Conservation (phyloP, 2,888 invertebrate species). For the Deilephila porcellus region DNA sequence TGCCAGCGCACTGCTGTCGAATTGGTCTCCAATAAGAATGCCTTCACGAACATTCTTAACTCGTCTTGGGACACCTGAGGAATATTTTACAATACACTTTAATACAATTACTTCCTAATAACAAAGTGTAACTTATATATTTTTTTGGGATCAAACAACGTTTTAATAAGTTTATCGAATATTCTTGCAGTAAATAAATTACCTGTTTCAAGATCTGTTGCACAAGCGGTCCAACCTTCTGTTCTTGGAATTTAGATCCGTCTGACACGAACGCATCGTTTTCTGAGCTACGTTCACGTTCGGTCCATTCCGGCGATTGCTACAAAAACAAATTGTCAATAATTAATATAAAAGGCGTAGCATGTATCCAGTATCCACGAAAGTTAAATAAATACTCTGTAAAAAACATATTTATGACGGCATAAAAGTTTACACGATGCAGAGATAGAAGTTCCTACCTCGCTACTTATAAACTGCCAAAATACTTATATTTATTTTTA, state of each 20-base stretch:
- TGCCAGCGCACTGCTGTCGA: slow-evolving; percentile 97
- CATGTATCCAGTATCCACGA: too few species aligned
- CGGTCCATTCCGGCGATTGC: slow-evolving; percentile 67
- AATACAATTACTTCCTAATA: too few species aligned
- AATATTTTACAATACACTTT: slow-evolving; percentile 24
- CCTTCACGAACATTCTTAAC: slow-evolving; percentile 91
- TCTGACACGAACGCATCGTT: slow-evolving; percentile 76
- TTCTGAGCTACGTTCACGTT: slow-evolving; percentile 78
- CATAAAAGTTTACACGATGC: too few species aligned
- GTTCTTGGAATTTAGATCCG: slow-evolving; percentile 80
- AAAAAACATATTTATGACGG: too few species aligned
- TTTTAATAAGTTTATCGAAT: neutral
- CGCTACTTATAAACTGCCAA: too few species aligned
- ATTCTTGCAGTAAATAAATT: neutral
- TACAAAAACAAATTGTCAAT: slow-evolving; percentile 35
- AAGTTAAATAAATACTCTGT: too few species aligned
- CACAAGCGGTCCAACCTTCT: slow-evolving; percentile 73
- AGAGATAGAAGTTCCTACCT: too few species aligned
- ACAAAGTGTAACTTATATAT: too few species aligned
- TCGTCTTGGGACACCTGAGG: slow-evolving; percentile 85
- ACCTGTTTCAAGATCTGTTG: slow-evolving; percentile 80
- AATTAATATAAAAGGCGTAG: neutral
- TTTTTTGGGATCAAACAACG: too few species aligned
- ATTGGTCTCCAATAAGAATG: slow-evolving; percentile 97
- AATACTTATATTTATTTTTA: too few species aligned